Conservation (phyloP, 1,140 invertebrate genomes). For the Drosophila malerkotliana region DNA sequence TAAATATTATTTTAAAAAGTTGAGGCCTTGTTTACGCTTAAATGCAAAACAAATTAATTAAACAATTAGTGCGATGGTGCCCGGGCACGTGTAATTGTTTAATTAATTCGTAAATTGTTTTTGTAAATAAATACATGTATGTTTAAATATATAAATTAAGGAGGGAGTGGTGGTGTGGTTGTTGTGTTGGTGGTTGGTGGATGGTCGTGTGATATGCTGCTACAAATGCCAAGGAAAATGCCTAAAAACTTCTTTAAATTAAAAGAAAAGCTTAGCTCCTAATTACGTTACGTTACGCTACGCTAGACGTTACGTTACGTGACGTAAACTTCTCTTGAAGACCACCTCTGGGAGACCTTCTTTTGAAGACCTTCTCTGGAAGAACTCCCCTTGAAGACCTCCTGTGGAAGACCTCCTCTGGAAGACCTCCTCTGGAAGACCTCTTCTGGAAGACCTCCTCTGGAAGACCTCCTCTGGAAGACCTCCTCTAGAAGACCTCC, state of each 20-base stretch:
- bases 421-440: constrained; percentile 18
- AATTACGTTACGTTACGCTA: constrained; percentile 61
- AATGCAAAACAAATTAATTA: constrained; percentile 83
- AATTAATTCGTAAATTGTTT: constrained; percentile 82
- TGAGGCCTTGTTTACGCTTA: constrained; percentile 75
- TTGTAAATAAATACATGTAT: constrained; percentile 70
- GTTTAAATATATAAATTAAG: constrained; percentile 70
- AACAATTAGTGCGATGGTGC: constrained; percentile 70
- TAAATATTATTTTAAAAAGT: constrained; percentile 59
- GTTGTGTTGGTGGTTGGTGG: background rate
- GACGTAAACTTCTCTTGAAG: constrained; percentile 26
- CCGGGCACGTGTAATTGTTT: constrained; percentile 73
- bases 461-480: constrained; percentile 33
- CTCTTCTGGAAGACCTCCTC: constrained; percentile 11
- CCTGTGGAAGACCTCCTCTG: too few relatives aligned
- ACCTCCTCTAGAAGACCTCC: too few relatives aligned
- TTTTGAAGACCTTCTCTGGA: too few relatives aligned
- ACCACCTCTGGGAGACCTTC: too few relatives aligned
- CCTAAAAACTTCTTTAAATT: constrained; percentile 52
- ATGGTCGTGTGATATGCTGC: constrained; percentile 9
- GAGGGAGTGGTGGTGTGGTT: background rate
- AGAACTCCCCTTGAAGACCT: too few relatives aligned
- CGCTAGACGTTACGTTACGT: constrained; percentile 45
- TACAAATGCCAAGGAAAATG: constrained; percentile 71
- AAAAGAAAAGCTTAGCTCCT: constrained; percentile 40